phyloP scores from a whole-genome alignment of 1,140 invertebrate species.

The Drosophila punjabiensis region DNA sequence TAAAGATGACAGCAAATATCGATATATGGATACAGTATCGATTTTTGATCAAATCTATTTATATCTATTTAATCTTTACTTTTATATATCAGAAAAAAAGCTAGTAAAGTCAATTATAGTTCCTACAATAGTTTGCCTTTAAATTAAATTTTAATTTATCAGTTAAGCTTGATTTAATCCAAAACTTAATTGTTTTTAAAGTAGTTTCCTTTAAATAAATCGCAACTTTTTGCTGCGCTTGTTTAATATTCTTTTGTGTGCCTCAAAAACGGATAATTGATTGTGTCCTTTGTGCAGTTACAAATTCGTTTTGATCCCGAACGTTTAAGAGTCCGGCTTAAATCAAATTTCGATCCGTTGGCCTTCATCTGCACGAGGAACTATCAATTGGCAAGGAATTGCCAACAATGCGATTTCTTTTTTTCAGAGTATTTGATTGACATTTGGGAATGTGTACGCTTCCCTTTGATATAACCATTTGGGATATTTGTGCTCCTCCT shows the following conservation, averaged over 20 bases:
- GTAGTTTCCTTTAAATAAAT: too few relatives aligned
- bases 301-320: background rate
- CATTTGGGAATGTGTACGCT: constrained; percentile 22
- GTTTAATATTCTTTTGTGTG: background rate
- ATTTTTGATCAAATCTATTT: too few relatives aligned
- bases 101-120: too few relatives aligned
- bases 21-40: too few relatives aligned
- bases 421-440: constrained; percentile 31
- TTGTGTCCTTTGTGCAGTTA: background rate
- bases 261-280: background rate
- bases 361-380: constrained; percentile 8
- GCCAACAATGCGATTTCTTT: constrained; percentile 33
- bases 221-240: background rate
- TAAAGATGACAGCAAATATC: background rate
- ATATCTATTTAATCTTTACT: too few relatives aligned
- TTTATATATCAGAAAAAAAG: too few relatives aligned
- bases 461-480: constrained; percentile 34
- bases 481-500: background rate
- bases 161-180: too few relatives aligned
- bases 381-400: constrained; percentile 24
- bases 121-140: too few relatives aligned
- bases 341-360: background rate
- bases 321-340: background rate
- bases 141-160: too few relatives aligned
- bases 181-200: background rate